phyloP scores from a whole-genome alignment of 2,888 invertebrate species.

The Drosophila hawaiiensis region DNA sequence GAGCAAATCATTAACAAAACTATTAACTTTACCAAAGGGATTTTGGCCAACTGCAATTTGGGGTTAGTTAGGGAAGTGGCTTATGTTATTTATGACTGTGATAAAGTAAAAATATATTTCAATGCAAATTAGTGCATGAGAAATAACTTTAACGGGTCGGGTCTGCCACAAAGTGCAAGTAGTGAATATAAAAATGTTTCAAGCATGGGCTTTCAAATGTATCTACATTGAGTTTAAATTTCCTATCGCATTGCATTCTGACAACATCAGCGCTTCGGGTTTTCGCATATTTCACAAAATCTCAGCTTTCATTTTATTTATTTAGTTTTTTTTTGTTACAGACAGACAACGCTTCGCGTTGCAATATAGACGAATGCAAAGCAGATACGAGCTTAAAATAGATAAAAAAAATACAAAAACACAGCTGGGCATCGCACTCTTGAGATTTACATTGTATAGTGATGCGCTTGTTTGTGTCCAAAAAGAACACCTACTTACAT shows the following conservation, averaged over 20 bases:
- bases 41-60: slow-evolving; percentile 13
- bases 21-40: slow-evolving; percentile 51
- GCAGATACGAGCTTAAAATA: slow-evolving; percentile 42
- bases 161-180: neutral
- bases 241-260: neutral
- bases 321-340: slow-evolving; percentile 2
- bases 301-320: slow-evolving; percentile 21
- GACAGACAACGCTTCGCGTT: slow-evolving; percentile 44
- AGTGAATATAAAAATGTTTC: neutral
- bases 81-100: slow-evolving; percentile 38
- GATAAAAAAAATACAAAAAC: slow-evolving; percentile 38
- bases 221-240: neutral
- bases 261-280: slow-evolving; percentile 5
- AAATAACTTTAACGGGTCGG: neutral
- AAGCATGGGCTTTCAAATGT: neutral
- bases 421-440: slow-evolving; percentile 70
- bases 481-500: neutral
- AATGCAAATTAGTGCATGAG: slow-evolving; percentile 7
- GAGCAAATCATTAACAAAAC: slow-evolving; percentile 64
- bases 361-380: slow-evolving; percentile 67
- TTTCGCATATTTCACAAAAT: neutral
- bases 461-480: slow-evolving; percentile 46
- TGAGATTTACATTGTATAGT: slow-evolving; percentile 82
- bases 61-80: neutral
- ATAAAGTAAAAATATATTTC: slow-evolving; percentile 20